Base-by-base conservation (phyloP, 2,888 invertebrate genomes). In the Chamaedrilus cognettii region DNA sequence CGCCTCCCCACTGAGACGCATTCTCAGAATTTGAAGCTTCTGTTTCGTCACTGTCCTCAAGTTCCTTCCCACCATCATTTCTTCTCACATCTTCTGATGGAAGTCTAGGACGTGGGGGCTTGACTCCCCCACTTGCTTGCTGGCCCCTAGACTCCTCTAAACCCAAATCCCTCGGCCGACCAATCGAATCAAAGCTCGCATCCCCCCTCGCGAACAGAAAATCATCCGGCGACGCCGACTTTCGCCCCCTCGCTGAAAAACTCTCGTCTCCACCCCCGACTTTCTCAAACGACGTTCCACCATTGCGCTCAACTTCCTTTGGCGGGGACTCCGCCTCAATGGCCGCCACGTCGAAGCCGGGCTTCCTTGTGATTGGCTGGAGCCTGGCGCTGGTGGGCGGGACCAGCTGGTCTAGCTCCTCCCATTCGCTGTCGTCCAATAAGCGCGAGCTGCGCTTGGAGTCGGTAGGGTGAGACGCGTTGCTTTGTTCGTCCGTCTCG, bases 391-490 rank as follows among this genome's bases (percentile, higher is more conserved):
- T n/a, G 11, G 42, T 7, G 28, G 55, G 15, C 5, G 11, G 55
- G 26, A 52, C 26, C 5, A 52, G 28, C 11, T 52, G 15, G 7
- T 52, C 26, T 19, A 52, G 55, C 28, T 52, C 55, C 28, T 52
- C 55, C 55, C 55, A 52, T 23, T 52, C 55, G 26, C 19, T 23
- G 26, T 52, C 55, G 19, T 52, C 55, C 26, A 52, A 23, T 7
- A 19, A 26, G 11, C 55, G 55, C 5, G 55, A 52, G 28, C 26
- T 52, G 5, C 55, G 11, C 55, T 52, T 52, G 7, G 55, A 52
- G 28, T 52, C 55, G 26, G 28, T 7, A 7, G 11, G 55, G 23
- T 26, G 15, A 7, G 55, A 52, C 26, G 55, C 55, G 26, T 7
- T 52, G 55, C 55, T 52, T 11, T 19, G 11, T 7, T 11, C 11